phyloP scores from a whole-genome alignment of 2,113 vertebrate genomes.

The Eulemur rufifrons region DNA sequence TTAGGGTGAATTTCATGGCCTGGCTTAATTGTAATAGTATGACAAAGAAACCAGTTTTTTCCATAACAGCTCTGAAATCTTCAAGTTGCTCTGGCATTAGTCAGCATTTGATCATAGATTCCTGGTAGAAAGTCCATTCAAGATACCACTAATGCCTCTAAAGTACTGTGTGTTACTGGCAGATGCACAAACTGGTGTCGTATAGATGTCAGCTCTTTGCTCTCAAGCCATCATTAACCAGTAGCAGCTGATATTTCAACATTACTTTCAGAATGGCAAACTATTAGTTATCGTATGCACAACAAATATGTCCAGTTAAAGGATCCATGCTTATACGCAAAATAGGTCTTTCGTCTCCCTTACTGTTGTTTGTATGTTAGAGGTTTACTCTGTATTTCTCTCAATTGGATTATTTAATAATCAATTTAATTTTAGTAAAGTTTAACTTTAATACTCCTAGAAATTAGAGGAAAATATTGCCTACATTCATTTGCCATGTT shows the following conservation, averaged over 20 bases:
- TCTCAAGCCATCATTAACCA: neutral
- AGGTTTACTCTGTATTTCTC: conserved; percentile 64
- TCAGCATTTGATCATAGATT: conserved; percentile 18
- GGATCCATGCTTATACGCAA: conserved; percentile 58
- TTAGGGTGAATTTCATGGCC: conserved; percentile 25
- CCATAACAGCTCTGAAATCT: conserved; percentile 50
- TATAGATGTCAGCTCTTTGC: neutral
- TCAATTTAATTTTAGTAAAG: conserved; percentile 82
- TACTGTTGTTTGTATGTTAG: conserved; percentile 42
- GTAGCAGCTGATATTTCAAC: neutral
- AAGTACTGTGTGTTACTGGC: neutral
- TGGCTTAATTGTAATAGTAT: conserved; percentile 34
- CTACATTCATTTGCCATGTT: conserved; percentile 70
- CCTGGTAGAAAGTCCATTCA: neutral
- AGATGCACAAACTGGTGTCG: neutral
- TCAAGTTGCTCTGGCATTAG: neutral
- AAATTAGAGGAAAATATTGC: conserved; percentile 81
- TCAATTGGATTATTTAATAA: conserved; percentile 81
- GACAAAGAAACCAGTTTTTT: conserved; percentile 4
- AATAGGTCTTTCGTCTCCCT: neutral
- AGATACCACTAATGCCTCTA: neutral
- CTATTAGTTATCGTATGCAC: neutral
- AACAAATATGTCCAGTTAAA: neutral
- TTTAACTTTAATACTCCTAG: conserved; percentile 80
- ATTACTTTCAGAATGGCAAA: neutral